Evolutionary conservation across 2,888 invertebrate species (phyloP), one percentile per base, ranked within the genome.

Genomic region (Orchestes rusci): DNA sequence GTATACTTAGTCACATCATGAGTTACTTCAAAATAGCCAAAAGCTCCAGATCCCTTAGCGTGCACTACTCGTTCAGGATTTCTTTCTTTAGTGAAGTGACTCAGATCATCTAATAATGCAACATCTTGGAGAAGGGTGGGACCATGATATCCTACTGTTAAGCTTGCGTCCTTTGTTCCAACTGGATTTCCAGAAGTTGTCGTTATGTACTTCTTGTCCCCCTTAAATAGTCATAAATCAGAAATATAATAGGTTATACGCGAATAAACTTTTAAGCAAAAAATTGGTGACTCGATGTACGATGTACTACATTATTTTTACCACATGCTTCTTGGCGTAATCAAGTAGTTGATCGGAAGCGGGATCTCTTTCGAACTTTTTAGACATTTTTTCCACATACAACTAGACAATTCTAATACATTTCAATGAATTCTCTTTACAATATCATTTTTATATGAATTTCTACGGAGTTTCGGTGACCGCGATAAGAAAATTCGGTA

Each of bases 51-150:
- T 50, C 95, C 95, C 68, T 95, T 96, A 0, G 96, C 96, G 67
- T 95, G 95, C 1, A 93, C 94, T 2, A 95, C 94, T 54, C 96
- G 77, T 67, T 96, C 95, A 0, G 96, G 96, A 57, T 96, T 95
- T 43, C 95, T 79, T 66, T 97, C 96, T 29, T 93, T 74, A 64
- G 83, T 82, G 65, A 95, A 95, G 58, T 92, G 80, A 0, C 85
- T 76, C 36, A 89, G 71, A 65, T 86, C 84, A 65, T 90, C 89
- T 5, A 89, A 60, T 52, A 80, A 80, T 51, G 81, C 77, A 48
- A 79, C 77, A 71, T 96, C 96, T 69, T 94, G 89, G 7, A 94
- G 66, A 1, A 96, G 73, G 27, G 84, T 71, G 0, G 94, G 95
- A 28, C 96, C 94, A 48, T 82, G 76, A 17, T 84, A 81, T 0